phyloP scores from a whole-genome alignment of 2,888 invertebrate species.

The Sphecodes monilicornis region DNA sequence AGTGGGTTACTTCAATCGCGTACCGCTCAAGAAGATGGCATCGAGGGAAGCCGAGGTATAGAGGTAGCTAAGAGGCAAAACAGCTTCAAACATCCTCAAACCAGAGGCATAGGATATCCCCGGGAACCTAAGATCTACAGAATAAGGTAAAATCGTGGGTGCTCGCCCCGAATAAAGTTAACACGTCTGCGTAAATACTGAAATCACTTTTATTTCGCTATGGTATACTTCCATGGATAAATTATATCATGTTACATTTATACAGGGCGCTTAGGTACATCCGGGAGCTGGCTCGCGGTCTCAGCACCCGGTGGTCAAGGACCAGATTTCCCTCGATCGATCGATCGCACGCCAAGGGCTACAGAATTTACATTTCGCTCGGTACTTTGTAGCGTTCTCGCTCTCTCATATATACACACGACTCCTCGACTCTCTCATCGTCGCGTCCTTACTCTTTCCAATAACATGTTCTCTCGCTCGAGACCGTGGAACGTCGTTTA shows the following conservation, averaged over 20 bases:
- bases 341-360: slow-evolving; percentile 13
- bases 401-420: slow-evolving; percentile 38
- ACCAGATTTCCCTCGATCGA: slow-evolving; percentile 33
- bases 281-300: slow-evolving; percentile 51
- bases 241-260: slow-evolving; percentile 83
- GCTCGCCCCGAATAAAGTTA: neutral
- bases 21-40: too few relatives aligned
- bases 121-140: neutral
- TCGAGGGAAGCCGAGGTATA: too few relatives aligned
- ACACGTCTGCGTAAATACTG: slow-evolving; percentile 77
- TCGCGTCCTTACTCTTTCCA: neutral
- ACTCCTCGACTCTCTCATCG: slow-evolving; percentile 1
- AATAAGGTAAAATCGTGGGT: neutral
- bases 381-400: slow-evolving; percentile 9
- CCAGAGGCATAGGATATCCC: neutral
- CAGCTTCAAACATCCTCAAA: neutral
- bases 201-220: slow-evolving; percentile 83
- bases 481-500: neutral
- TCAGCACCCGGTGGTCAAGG: slow-evolving; percentile 21
- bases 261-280: slow-evolving; percentile 80
- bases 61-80: too few relatives aligned
- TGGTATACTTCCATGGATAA: slow-evolving; percentile 82
- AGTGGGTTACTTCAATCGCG: too few relatives aligned
- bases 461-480: neutral
- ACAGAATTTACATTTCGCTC: slow-evolving; percentile 49